Evolutionary conservation across 2,113 vertebrate species (phyloP).

Genomic region (Romanogobio albipinnatus): DNA sequence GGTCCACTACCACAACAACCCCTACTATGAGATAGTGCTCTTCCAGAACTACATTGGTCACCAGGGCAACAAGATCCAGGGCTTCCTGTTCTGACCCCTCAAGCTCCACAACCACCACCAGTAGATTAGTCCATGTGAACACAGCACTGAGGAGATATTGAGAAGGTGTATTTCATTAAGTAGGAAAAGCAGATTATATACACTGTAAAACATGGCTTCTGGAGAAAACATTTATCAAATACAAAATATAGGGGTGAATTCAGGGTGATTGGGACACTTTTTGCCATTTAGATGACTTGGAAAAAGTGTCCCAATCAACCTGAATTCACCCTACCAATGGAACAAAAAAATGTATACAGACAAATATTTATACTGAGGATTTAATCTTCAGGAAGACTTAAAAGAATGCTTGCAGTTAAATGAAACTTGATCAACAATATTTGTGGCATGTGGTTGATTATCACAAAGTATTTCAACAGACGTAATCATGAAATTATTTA

Average conservation of each 20-base stretch:
- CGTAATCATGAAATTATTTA: no score
- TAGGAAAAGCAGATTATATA: neutral
- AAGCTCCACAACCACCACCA: constrained; percentile 95
- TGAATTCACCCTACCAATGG: no score
- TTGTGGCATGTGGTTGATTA: neutral
- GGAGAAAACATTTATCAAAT: no score
- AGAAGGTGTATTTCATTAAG: neutral
- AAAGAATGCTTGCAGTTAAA: neutral
- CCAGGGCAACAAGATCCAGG: constrained; percentile 89
- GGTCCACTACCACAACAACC: constrained; percentile 94
- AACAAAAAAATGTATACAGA: neutral
- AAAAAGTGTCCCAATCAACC: no score
- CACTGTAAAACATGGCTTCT: neutral
- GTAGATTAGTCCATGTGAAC: constrained; percentile 96
- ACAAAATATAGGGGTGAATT: no score
- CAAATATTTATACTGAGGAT: neutral
- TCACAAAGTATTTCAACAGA: no score
- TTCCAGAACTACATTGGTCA: constrained; percentile 92
- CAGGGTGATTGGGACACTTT: no score
- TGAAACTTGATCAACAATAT: neutral
- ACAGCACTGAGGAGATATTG: constrained; percentile 81
- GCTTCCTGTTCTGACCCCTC: constrained; percentile 95
- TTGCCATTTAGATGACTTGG: no score
- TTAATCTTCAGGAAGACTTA: neutral
- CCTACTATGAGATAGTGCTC: constrained; percentile 96